phyloP scores from a whole-genome alignment of 2,797 vertebrate genomes.

The Tokudaia muenninki region DNA sequence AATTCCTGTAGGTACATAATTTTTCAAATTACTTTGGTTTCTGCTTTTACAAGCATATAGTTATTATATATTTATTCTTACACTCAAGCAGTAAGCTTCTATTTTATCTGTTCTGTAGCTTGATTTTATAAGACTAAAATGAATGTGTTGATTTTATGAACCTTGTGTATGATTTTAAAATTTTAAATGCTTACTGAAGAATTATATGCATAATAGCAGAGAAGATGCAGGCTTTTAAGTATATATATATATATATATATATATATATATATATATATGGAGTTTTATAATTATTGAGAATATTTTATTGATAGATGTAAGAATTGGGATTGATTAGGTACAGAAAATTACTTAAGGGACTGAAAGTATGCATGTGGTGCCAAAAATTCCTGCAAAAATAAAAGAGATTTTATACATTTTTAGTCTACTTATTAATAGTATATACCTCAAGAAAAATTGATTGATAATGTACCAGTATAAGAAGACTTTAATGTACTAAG shows the following conservation, averaged over 20 bases:
- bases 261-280: not conserved
- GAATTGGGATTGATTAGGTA: accelerated
- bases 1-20: not conserved
- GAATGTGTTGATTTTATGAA: not conserved
- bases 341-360: not conserved
- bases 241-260: not conserved
- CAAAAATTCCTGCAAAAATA: not conserved
- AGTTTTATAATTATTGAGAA: not conserved
- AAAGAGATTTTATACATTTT: not conserved
- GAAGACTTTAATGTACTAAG: not conserved
- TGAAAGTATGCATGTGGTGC: not conserved
- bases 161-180: not conserved
- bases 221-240: not conserved
- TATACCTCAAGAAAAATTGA: not conserved
- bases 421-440: not conserved
- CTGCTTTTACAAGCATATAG: not conserved
- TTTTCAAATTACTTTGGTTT: slow-evolving; percentile 23
- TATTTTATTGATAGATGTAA: not conserved
- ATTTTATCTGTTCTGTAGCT: not conserved
- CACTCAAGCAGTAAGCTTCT: not conserved
- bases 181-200: not conserved
- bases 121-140: not conserved
- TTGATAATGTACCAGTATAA: not conserved
- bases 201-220: not conserved
- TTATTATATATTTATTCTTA: slow-evolving; percentile 12